phyloP scores from a whole-genome alignment of 1,140 invertebrate genomes.

The Eubasilissa regina region DNA sequence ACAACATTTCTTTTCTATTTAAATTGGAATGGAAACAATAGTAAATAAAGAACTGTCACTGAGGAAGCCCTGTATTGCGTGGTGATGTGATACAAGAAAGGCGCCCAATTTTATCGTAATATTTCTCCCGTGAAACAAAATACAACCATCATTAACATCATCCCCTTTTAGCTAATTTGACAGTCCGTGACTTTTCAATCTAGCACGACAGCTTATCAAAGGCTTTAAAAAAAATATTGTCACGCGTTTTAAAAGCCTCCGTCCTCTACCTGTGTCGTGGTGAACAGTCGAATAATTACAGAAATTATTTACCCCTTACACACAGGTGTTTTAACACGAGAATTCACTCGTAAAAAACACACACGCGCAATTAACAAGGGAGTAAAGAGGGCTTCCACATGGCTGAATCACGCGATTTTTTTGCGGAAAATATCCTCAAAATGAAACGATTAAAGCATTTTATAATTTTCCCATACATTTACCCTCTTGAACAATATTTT shows the following conservation, averaged over 20 bases:
- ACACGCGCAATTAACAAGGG: not conserved
- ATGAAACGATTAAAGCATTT: too few relatives aligned
- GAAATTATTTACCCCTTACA: constrained; percentile 2
- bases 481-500: too few relatives aligned
- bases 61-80: too few relatives aligned
- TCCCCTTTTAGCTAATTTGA: constrained; percentile 21
- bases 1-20: too few relatives aligned
- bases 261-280: not conserved
- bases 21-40: too few relatives aligned
- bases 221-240: constrained; percentile 17
- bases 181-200: constrained; percentile 25
- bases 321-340: not conserved
- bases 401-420: constrained; percentile 8
- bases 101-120: too few relatives aligned
- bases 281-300: not conserved
- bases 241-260: constrained; percentile 4
- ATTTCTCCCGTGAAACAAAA: constrained; percentile 5
- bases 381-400: not conserved
- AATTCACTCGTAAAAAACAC: constrained; percentile 21
- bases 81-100: too few relatives aligned
- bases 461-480: too few relatives aligned
- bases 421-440: too few relatives aligned
- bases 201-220: not conserved
- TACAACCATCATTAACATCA: not conserved
- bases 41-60: too few relatives aligned